Conservation (phyloP, 2,797 vertebrate genomes). For the Rhinella marina region DNA sequence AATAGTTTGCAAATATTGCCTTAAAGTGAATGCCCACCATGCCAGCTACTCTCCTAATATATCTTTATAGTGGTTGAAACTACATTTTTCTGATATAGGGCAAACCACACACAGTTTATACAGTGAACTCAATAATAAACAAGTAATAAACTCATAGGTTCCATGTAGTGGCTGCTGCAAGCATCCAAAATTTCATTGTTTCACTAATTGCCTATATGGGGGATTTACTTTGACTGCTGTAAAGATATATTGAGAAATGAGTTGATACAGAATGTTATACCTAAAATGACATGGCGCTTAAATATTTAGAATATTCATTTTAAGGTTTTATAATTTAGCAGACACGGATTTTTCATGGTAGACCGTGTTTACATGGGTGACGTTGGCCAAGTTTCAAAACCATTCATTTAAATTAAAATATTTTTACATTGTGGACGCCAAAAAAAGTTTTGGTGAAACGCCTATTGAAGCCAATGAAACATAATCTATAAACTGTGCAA, state of each 20-base stretch:
- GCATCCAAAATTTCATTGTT: no score
- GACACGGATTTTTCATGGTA: no score
- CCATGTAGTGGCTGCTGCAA: no score
- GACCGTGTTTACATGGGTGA: not conserved
- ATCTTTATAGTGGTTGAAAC: not conserved
- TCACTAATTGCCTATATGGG: no score
- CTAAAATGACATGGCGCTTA: not conserved
- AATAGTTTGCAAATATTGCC: no score
- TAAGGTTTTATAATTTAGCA: not conserved
- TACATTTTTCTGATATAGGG: not conserved
- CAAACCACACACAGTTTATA: not conserved
- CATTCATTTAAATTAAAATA: not conserved
- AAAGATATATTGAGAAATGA: not conserved
- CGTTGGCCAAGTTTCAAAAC: not conserved
- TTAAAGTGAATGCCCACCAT: no score
- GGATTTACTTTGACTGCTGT: no score
- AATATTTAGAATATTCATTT: not conserved
- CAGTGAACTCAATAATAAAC: not conserved
- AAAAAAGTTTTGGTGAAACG: not conserved
- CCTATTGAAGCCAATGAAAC: not conserved
- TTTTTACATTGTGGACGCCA: not conserved
- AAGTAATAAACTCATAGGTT: no score
- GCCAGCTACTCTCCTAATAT: no score
- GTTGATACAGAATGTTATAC: not conserved
- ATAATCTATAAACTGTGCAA: not conserved